Evolutionary conservation across 2,888 invertebrate species (phyloP).

Genomic region (Andrena haemorrhoa): DNA sequence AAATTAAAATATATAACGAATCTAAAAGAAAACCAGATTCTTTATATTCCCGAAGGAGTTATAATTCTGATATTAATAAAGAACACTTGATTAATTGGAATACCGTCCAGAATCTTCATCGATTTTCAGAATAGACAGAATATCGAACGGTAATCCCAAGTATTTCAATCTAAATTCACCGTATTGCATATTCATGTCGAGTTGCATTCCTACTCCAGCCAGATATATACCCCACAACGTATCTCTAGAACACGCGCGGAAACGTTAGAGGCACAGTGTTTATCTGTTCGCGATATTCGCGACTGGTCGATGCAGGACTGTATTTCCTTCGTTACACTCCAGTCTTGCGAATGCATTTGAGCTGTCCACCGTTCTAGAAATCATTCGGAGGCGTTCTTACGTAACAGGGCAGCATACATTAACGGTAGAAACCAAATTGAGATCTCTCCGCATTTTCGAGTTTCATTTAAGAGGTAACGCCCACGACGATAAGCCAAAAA

Average conservation of each 20-base stretch:
- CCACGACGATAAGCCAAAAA: too few relatives aligned
- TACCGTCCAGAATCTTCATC: not conserved
- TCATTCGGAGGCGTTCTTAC: too few relatives aligned
- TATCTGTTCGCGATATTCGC: constrained; percentile 15
- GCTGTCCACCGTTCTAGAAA: not conserved
- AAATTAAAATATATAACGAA: not conserved
- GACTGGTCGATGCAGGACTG: not conserved
- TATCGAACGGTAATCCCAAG: constrained; percentile 5
- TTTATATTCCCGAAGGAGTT: not conserved
- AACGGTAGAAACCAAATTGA: too few relatives aligned
- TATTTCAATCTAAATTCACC: constrained; percentile 26
- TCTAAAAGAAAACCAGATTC: not conserved
- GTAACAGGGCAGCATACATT: too few relatives aligned
- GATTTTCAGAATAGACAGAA: not conserved
- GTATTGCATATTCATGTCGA: constrained; percentile 5
- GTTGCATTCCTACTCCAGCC: constrained; percentile 23
- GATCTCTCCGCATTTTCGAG: too few relatives aligned
- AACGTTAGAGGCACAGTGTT: constrained; percentile 13
- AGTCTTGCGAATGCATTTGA: not conserved
- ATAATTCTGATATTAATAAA: not conserved
- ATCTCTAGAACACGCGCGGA: constrained; percentile 20
- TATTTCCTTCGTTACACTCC: not conserved
- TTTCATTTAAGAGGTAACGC: too few relatives aligned
- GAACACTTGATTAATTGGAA: not conserved
- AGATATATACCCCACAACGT: constrained; percentile 20